These are phyloP conservation scores for Lasioglossum vierecki DNA, from an alignment of 2,888 invertebrate genomes.

Conservation along the genomic window DNA sequence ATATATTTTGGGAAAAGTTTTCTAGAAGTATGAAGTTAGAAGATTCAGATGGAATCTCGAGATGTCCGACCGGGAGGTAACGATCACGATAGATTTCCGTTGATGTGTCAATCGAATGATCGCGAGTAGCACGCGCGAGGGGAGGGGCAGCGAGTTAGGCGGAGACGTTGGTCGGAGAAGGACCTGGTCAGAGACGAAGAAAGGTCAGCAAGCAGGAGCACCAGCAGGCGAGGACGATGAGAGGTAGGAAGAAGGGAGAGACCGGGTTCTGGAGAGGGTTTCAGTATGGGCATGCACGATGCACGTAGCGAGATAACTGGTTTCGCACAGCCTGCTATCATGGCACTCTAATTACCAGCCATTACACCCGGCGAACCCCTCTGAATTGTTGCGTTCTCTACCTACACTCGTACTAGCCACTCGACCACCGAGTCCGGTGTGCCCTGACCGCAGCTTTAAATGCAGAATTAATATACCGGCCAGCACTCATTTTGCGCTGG, in stretches of 20 bases:
- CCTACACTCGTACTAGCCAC: conserved; percentile 77
- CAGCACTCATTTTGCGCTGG: conserved; percentile 76
- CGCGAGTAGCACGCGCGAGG: conserved; percentile 18
- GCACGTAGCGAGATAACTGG: conserved; percentile 82
- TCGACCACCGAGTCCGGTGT: conserved; percentile 79
- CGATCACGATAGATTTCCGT: conserved; percentile 64
- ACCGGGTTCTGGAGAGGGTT: conserved; percentile 55
- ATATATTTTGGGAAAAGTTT: background rate
- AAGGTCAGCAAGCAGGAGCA: conserved; percentile 50
- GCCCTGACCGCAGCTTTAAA: conserved; percentile 81
- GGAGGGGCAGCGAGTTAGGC: background rate
- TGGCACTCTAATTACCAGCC: conserved; percentile 83
- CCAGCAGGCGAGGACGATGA: conserved; percentile 45
- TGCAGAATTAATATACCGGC: conserved; percentile 80
- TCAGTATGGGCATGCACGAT: conserved; percentile 78
- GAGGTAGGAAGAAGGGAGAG: conserved; percentile 39
- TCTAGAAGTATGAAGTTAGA: background rate
- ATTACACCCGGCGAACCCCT: conserved; percentile 81
- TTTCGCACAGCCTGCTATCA: conserved; percentile 82
- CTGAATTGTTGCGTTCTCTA: conserved; percentile 81
- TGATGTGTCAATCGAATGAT: conserved; percentile 70
- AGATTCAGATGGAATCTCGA: background rate
- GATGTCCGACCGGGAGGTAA: conserved; percentile 8
- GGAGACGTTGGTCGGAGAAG: conserved; percentile 28
- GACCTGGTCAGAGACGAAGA: conserved; percentile 36